Evolutionary conservation across 1,140 invertebrate genomes (phyloP), one percentile per base, ranked within the genome.

Genomic region (Melipona quadrifasciata): DNA sequence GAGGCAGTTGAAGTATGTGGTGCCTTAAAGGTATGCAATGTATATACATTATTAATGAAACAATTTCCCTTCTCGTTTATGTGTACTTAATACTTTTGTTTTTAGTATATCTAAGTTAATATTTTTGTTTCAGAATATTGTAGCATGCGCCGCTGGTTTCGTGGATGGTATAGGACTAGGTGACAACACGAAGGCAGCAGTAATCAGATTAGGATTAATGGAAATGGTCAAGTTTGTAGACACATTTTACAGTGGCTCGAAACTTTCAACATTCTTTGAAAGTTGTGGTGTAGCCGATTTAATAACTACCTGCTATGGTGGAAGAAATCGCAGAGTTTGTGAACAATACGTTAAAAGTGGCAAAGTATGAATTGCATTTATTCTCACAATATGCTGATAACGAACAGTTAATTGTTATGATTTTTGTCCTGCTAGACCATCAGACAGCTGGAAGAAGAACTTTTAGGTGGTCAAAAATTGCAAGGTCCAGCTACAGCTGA

Each of bases 121-220:
- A 61, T 12, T 61, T 81, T 80, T 78, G 84, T 88, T 91, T 86
- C 87, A 98, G 97, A 98, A 98, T 93, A 96, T 98, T 83, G 97
- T 98, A 16, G 98, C 97, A 27, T 97, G 97, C 90, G 98, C 96
- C 17, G 97, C 98, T 77, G 98, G 98, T 71, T 97, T 98, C 91
- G 96, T 97, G 11, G 97, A 98, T 93, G 98, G 98, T 67, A 93
- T 98, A 21, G 95, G 95, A 4, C 96, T 96, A 74, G 98, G 97
- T 14, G 97, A 98, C 89, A 98, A 98, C 92, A 98, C 98, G 6
- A 98, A 98, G 93, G 97, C 98, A 16, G 98, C 98, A 67, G 96
- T 98, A 8, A 98, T 98, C 84, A 95, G 98, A 89, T 93, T 98
- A 68, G 98, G 98, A 3, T 93, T 98, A 6, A 97, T 97, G 97